Base-by-base conservation (phyloP, 2,113 vertebrate genomes). In the Chiloscyllium plagiosum region DNA sequence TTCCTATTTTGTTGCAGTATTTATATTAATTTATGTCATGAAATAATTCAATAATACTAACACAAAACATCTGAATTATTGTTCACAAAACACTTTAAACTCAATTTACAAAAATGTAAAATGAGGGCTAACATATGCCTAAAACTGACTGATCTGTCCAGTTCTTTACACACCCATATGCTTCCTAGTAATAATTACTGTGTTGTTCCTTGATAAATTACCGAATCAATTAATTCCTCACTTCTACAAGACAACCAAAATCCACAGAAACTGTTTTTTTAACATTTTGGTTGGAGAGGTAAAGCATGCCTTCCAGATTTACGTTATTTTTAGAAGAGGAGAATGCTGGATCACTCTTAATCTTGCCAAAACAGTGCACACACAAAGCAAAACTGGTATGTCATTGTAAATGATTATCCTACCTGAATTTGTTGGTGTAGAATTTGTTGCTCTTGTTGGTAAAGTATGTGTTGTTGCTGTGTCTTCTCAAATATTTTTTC, bases 381-480 rank as follows among this genome's bases (percentile, higher is more conserved):
- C 13, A 72, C 8, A 72, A 10, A 52, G 42, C 10, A 76, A 42
- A 72, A 4, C 4, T 10, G 26, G 19, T 29, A 89, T 68, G 3
- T 56, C 47, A 72, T 6, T 22, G 69, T 90, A 56, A 87, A 52
- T 69, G 24, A 56, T 47, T 50, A 56, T 72, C 1, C 47, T 97
- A 99, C 99, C 98, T 99, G 99, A 96, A 99, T 98, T 96, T 99
- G 99, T 97, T 99, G 99, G 98, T 99, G 99, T 95, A 98, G 97
- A 96, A 98, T 98, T 96, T 99, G 98, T 0, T 98, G 98, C 96
- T 99, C 99, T 97, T 99, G 99, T 98, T 99, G 99, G 98, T 99
- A 99, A 87, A 99, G 96, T 96, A 99, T 96, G 96, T 99, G 99
- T 97, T 99, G 99, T 97, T 99, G 99, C 97, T 99, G 99, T 0